phyloP scores from a whole-genome alignment of 2,888 invertebrate species.

The Diaperis boleti region DNA sequence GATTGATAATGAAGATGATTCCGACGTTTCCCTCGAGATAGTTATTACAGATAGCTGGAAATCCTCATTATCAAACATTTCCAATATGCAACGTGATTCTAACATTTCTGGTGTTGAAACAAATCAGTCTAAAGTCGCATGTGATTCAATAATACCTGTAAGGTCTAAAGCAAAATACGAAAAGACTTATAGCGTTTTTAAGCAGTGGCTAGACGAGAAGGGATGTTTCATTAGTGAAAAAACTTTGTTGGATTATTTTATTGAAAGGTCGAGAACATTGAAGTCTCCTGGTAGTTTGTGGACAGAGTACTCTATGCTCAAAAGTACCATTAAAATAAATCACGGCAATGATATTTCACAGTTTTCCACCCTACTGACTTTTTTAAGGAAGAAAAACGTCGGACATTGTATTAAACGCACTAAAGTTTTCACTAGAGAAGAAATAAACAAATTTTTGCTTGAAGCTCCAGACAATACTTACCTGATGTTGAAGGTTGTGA shows the following conservation, averaged over 20 bases:
- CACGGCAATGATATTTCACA: slow-evolving; percentile 44
- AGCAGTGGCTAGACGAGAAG: slow-evolving; percentile 38
- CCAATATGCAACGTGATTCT: no score
- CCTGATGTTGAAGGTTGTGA: slow-evolving; percentile 43
- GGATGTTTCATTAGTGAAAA: slow-evolving; percentile 32
- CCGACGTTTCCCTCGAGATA: no score
- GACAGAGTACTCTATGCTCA: slow-evolving; percentile 45
- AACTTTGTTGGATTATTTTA: slow-evolving; percentile 40
- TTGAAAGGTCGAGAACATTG: slow-evolving; percentile 32
- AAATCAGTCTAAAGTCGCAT: not conserved
- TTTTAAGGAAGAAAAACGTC: slow-evolving; percentile 36
- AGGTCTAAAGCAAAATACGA: slow-evolving; percentile 43
- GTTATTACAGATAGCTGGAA: no score
- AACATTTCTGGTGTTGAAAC: not conserved
- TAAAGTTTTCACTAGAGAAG: slow-evolving; percentile 35
- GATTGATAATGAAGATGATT: no score
- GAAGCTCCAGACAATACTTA: slow-evolving; percentile 40
- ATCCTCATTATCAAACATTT: no score
- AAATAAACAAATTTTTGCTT: slow-evolving; percentile 37
- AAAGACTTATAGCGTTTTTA: slow-evolving; percentile 33
- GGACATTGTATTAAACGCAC: slow-evolving; percentile 39
- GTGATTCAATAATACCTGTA: slow-evolving; percentile 22
- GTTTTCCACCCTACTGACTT: slow-evolving; percentile 32
- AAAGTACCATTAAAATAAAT: slow-evolving; percentile 40
- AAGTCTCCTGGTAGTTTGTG: slow-evolving; percentile 42